phyloP scores from a whole-genome alignment of 2,888 invertebrate species.

The Ochropleura leucogaster region DNA sequence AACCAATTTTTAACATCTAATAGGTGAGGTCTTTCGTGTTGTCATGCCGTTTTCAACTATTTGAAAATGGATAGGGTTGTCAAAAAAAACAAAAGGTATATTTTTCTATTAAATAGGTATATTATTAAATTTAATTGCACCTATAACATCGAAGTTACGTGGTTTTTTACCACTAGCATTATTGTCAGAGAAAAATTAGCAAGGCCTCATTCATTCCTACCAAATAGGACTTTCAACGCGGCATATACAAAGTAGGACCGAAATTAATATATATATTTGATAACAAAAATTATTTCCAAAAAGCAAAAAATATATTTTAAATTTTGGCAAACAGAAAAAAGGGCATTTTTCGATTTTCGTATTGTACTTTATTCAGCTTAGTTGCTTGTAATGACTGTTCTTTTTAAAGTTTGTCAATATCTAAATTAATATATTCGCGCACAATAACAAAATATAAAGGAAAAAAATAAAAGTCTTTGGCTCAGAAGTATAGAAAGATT shows the following conservation, averaged over 20 bases:
- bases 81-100: slow-evolving; percentile 69
- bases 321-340: slow-evolving; percentile 24
- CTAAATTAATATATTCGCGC: slow-evolving; percentile 36
- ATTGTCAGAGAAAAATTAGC: slow-evolving; percentile 79
- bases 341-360: not conserved
- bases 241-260: slow-evolving; percentile 66
- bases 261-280: slow-evolving; percentile 47
- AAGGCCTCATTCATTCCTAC: slow-evolving; percentile 76
- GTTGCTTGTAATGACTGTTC: slow-evolving; percentile 15
- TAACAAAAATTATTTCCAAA: slow-evolving; percentile 48
- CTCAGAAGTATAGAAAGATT: slow-evolving; percentile 83
- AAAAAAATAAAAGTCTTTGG: slow-evolving; percentile 84
- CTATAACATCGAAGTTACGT: slow-evolving; percentile 84
- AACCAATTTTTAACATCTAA: not conserved
- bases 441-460: slow-evolving; percentile 57
- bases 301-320: slow-evolving; percentile 11
- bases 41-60: not conserved
- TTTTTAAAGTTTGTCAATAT: slow-evolving; percentile 30
- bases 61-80: slow-evolving; percentile 36
- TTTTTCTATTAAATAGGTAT: slow-evolving; percentile 88
- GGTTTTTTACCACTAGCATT: slow-evolving; percentile 76
- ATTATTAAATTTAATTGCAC: slow-evolving; percentile 89
- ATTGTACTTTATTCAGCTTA: slow-evolving; percentile 22
- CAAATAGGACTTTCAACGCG: slow-evolving; percentile 69
- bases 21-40: not conserved